These are phyloP conservation scores for Papilio machaon DNA, from an alignment of 1,140 invertebrate species.

Conservation along the genomic window DNA sequence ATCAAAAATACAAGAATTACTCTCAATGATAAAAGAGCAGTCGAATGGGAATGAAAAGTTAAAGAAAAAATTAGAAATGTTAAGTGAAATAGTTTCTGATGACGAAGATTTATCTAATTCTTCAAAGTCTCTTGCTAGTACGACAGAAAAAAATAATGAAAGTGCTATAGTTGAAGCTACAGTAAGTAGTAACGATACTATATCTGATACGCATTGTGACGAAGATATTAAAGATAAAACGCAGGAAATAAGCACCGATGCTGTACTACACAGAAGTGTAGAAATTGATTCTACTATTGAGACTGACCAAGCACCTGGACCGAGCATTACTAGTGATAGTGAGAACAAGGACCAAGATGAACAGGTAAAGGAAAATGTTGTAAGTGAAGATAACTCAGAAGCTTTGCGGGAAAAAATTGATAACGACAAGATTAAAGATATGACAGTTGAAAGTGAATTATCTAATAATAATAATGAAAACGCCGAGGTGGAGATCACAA, in stretches of 20 bases:
- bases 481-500: slow-evolving; percentile 41
- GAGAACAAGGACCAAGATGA: background rate
- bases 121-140: background rate
- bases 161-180: background rate
- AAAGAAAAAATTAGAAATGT: slow-evolving; percentile 72
- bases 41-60: slow-evolving; percentile 69
- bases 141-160: background rate
- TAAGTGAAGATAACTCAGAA: slow-evolving; percentile 36
- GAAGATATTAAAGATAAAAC: background rate
- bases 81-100: slow-evolving; percentile 72
- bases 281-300: slow-evolving; percentile 8
- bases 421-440: slow-evolving; percentile 32
- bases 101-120: slow-evolving; percentile 51
- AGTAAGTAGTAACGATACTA: background rate
- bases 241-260: background rate
- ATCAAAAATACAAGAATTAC: slow-evolving; percentile 70
- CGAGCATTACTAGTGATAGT: background rate
- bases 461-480: slow-evolving; percentile 40
- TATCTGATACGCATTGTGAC: slow-evolving; percentile 2
- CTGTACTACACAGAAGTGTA: background rate
- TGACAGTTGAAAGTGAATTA: slow-evolving; percentile 1
- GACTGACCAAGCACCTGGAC: background rate
- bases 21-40: slow-evolving; percentile 61
- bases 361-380: slow-evolving; percentile 39
- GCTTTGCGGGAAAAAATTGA: slow-evolving; percentile 24